Percentiles rank a stretch among this genome's conserved stretches.
phyloP scores from a whole-genome alignment of 2,888 invertebrate species.

The Spodoptera littoralis region DNA sequence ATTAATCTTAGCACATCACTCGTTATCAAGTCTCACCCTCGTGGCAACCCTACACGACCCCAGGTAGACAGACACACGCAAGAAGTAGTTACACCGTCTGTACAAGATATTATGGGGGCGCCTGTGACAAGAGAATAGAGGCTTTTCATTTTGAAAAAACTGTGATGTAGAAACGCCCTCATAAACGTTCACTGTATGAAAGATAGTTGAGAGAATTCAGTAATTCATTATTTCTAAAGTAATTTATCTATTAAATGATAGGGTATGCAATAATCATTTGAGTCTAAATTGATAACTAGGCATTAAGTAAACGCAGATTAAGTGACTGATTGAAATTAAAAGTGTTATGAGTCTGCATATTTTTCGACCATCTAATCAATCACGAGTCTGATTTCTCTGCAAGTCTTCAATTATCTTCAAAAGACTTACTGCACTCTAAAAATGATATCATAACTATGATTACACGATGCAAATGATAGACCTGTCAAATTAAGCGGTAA shows the following conservation, averaged over 20 bases:
- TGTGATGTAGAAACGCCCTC: no score
- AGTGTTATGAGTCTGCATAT: no score
- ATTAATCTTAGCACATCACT: slow-evolving; percentile 63
- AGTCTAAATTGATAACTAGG: no score
- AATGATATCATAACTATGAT: slow-evolving; percentile 22
- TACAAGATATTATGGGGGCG: slow-evolving; percentile 30
- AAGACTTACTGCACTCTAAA: slow-evolving; percentile 11
- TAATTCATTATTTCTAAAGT: no score
- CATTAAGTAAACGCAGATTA: no score
- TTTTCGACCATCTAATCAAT: not conserved
- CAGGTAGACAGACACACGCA: slow-evolving; percentile 52
- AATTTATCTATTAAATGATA: no score
- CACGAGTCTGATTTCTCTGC: slow-evolving; percentile 1
- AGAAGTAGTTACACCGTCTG: slow-evolving; percentile 27
- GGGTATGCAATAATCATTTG: no score
- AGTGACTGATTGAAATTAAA: no score
- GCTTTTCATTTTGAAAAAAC: no score
- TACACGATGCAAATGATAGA: slow-evolving; percentile 31
- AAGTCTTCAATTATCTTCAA: slow-evolving; percentile 17
- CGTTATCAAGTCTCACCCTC: slow-evolving; percentile 59
- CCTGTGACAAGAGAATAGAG: slow-evolving; percentile 11
- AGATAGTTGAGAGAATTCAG: no score
- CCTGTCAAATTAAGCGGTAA: slow-evolving; percentile 47
- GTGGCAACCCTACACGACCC: slow-evolving; percentile 52
- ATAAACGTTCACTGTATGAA: no score